Conservation (phyloP, 2,888 invertebrate species). For the Hirtodrosophila cameraria region DNA sequence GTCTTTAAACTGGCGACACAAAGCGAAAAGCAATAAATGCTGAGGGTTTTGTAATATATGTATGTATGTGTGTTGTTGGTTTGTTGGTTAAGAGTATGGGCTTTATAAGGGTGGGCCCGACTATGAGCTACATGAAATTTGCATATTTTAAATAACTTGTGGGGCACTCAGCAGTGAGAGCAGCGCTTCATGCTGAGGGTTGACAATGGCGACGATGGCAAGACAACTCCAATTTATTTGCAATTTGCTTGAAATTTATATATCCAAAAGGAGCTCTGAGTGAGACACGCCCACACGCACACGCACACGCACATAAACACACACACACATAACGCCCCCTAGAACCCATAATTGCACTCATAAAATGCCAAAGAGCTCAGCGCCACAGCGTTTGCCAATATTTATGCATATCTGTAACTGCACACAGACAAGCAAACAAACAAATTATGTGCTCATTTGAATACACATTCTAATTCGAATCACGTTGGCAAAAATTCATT, state of each 20-base stretch:
- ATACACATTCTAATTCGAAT: slow-evolving; percentile 79
- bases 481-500: slow-evolving; percentile 78
- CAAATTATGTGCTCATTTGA: slow-evolving; percentile 80
- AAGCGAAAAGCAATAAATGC: slow-evolving; percentile 60
- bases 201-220: slow-evolving; percentile 58
- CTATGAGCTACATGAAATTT: slow-evolving; percentile 62
- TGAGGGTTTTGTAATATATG: slow-evolving; percentile 24
- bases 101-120: slow-evolving; percentile 16
- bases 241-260: slow-evolving; percentile 78
- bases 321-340: slow-evolving; percentile 1
- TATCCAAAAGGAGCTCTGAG: slow-evolving; percentile 55
- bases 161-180: slow-evolving; percentile 49
- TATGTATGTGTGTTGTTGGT: slow-evolving; percentile 8
- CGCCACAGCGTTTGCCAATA: slow-evolving; percentile 35
- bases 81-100: slow-evolving; percentile 10
- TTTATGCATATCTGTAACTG: slow-evolving; percentile 60
- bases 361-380: slow-evolving; percentile 69
- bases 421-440: slow-evolving; percentile 68
- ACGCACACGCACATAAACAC: slow-evolving; percentile 10
- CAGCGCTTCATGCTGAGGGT: slow-evolving; percentile 42
- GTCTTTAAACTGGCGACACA: slow-evolving; percentile 65
- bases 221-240: slow-evolving; percentile 79
- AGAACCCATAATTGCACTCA: slow-evolving; percentile 69
- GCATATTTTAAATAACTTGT: slow-evolving; percentile 76
- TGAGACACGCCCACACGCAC: slow-evolving; percentile 28